These are phyloP conservation scores for Carduelis carduelis DNA, from an alignment of 2,797 vertebrate species.

Conservation along the genomic window DNA sequence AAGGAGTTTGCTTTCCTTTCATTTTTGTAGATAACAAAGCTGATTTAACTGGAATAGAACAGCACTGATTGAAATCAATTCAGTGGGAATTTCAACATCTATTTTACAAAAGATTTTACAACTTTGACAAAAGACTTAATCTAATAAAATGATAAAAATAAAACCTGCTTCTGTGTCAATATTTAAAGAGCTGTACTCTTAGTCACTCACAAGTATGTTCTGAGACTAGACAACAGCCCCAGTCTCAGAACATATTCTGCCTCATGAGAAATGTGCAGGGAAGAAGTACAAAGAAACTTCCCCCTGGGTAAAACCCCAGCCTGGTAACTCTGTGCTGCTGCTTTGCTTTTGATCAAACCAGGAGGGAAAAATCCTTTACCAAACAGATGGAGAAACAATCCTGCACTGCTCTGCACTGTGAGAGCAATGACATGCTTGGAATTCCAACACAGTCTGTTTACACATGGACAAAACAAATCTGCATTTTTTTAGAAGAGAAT, in stretches of 20 bases:
- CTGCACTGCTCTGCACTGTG: not conserved
- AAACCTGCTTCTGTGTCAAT: not conserved
- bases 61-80: not conserved
- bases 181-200: not conserved
- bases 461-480: not conserved
- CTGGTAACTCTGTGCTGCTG: not conserved
- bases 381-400: not conserved
- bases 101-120: not conserved
- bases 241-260: not conserved
- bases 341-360: not conserved
- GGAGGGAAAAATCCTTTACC: not conserved
- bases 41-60: not conserved
- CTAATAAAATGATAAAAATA: slow-evolving; percentile 9
- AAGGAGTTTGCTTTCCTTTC: not conserved
- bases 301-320: not conserved
- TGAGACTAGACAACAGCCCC: not conserved
- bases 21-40: not conserved
- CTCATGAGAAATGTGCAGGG: not conserved
- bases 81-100: not conserved
- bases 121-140: not conserved
- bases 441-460: not conserved
- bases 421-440: not conserved
- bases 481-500: accelerated
- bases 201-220: not conserved
- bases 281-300: not conserved